Conservation (phyloP, 2,888 invertebrate species). For the Troglohyphantes excavatus region DNA sequence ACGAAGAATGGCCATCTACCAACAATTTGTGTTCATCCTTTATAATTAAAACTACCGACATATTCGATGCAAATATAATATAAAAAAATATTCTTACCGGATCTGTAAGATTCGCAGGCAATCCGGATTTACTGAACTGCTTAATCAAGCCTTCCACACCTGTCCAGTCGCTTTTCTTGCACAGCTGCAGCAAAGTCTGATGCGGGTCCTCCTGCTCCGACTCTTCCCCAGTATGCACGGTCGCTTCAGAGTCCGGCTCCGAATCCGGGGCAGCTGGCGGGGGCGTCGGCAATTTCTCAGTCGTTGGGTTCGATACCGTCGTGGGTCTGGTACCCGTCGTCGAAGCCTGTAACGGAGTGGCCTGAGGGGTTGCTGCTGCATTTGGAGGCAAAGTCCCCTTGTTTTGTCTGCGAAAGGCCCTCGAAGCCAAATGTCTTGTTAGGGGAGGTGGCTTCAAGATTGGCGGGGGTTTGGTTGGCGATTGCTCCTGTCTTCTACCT, state of each 20-base stretch:
- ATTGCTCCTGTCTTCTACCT: constrained; percentile 24
- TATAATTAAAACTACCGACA: no score
- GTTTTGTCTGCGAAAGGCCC: constrained; percentile 53
- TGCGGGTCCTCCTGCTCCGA: constrained; percentile 55
- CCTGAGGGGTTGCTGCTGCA: neutral
- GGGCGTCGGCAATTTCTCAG: constrained; percentile 12
- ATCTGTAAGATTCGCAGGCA: constrained; percentile 61
- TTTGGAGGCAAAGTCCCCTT: constrained; percentile 40
- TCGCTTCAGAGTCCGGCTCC: constrained; percentile 40
- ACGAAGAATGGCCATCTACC: no score
- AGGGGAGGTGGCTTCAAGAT: constrained; percentile 68
- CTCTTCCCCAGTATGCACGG: constrained; percentile 43
- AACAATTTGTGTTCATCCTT: no score
- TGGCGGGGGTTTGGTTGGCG: constrained; percentile 13
- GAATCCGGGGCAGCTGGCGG: constrained; percentile 31
- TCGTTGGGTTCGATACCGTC: constrained; percentile 15
- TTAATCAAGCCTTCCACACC: constrained; percentile 80
- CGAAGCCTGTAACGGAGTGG: constrained; percentile 34
- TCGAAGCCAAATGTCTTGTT: constrained; percentile 44
- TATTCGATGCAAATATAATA: no score
- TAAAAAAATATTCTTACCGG: constrained; percentile 55
- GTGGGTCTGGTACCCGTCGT: constrained; percentile 41
- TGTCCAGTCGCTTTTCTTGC: constrained; percentile 79
- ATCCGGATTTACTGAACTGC: constrained; percentile 76
- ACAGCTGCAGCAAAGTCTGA: constrained; percentile 41